A percentile compares a stretch with the other conserved stretches of the same genome.
Evolutionary conservation across 2,113 vertebrate genomes (phyloP).

Genomic region (Odobenus rosmarus): DNA sequence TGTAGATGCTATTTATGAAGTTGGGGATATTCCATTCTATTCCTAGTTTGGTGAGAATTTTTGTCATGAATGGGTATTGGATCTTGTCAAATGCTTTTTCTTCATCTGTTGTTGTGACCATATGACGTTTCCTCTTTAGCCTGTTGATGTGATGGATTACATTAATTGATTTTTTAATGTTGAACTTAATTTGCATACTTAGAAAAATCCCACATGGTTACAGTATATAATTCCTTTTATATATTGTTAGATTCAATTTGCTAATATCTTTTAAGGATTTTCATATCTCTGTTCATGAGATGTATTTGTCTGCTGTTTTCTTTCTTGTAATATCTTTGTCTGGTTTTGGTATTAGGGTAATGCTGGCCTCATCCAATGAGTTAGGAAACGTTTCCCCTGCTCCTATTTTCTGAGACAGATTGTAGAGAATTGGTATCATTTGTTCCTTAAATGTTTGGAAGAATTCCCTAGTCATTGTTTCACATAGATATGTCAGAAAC

Average conservation of each 20-base stretch:
- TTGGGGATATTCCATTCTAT: background rate
- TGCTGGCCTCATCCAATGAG: background rate
- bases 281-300: background rate
- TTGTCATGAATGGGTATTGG: background rate
- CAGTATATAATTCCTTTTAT: background rate
- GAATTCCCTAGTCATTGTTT: background rate
- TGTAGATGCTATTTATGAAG: background rate
- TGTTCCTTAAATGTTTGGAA: background rate
- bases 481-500: background rate
- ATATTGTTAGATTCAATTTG: background rate
- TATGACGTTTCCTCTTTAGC: background rate
- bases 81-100: background rate
- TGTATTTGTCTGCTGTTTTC: background rate
- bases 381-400: background rate
- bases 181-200: background rate
- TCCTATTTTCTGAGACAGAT: background rate
- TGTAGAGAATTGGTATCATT: background rate
- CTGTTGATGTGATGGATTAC: background rate
- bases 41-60: background rate
- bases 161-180: conserved; percentile 31
- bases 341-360: background rate
- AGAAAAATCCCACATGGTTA: background rate
- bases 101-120: background rate
- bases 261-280: background rate
- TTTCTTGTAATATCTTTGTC: background rate